Percentiles rank a stretch among this genome's conserved stretches.
These are phyloP conservation scores for Lagopus leucura DNA, from an alignment of 2,113 vertebrate species.

Conservation along the genomic window DNA sequence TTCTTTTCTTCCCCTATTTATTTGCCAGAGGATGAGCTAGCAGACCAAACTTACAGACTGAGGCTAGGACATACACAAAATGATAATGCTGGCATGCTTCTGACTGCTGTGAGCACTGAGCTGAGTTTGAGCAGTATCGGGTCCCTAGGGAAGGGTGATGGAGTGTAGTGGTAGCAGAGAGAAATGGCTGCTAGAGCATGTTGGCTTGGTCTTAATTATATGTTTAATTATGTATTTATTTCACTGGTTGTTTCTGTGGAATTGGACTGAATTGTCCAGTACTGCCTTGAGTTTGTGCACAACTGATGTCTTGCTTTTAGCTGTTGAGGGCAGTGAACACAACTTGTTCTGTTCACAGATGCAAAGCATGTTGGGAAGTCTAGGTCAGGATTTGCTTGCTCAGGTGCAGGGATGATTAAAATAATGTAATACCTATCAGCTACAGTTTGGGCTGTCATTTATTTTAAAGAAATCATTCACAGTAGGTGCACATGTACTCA, in stretches of 20 bases:
- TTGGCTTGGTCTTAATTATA: neutral
- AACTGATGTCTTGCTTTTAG: neutral
- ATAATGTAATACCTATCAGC: neutral
- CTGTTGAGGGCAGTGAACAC: neutral
- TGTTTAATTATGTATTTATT: neutral
- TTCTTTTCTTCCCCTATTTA: fast-evolving
- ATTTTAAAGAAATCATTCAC: neutral
- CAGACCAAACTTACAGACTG: neutral
- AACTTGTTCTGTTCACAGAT: neutral
- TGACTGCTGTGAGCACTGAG: neutral
- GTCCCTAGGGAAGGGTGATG: neutral
- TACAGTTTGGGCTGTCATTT: neutral
- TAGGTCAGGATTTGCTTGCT: neutral
- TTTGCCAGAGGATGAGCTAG: neutral
- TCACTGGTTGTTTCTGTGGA: neutral
- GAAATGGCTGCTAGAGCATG: neutral
- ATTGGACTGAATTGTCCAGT: neutral
- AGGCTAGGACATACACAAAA: neutral
- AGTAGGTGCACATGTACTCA: neutral
- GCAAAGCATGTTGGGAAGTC: neutral
- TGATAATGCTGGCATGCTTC: neutral
- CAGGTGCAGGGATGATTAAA: neutral
- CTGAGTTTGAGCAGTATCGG: neutral
- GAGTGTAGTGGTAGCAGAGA: neutral
- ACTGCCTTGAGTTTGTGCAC: neutral